Percentiles rank a stretch among this genome's conserved stretches.
Conservation (phyloP, 2,888 invertebrate genomes). For the Andrena bicolor region DNA sequence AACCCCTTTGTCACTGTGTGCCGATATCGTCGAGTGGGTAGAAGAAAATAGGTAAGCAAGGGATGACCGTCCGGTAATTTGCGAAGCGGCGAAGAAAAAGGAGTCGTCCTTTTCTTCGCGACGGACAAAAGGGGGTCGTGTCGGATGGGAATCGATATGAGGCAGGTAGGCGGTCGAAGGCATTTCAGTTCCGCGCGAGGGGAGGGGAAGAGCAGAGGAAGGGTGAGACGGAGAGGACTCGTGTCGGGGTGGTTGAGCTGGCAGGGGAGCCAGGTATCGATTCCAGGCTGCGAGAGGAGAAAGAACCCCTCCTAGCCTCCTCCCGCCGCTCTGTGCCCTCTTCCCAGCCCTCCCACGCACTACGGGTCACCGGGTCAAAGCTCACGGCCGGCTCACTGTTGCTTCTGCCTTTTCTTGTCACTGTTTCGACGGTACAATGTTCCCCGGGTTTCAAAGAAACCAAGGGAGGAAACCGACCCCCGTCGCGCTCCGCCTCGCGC, state of each 20-base stretch:
- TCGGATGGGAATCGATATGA: constrained; percentile 58
- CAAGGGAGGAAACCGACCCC: not conserved
- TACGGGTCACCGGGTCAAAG: constrained; percentile 84
- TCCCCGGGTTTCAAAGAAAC: not conserved
- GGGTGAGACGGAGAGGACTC: constrained; percentile 44
- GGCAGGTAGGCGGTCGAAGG: constrained; percentile 59
- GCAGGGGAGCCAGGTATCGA: constrained; percentile 81
- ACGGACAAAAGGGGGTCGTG: constrained; percentile 55
- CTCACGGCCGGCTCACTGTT: constrained; percentile 83
- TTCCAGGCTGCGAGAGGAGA: constrained; percentile 79
- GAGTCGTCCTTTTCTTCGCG: constrained; percentile 41
- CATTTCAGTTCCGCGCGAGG: constrained; percentile 42
- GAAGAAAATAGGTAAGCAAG: not conserved
- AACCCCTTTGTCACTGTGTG: not conserved
- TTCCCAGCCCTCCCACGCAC: constrained; percentile 71
- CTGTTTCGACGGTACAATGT: constrained; percentile 43
- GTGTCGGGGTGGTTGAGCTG: constrained; percentile 72
- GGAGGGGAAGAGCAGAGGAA: constrained; percentile 11
- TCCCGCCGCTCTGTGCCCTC: constrained; percentile 54
- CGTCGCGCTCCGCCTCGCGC: no score
- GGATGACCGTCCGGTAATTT: constrained; percentile 12
- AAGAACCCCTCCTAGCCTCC: constrained; percentile 55
- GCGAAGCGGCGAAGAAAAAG: constrained; percentile 36
- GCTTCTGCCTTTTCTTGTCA: constrained; percentile 69
- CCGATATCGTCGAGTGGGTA: no score